phyloP scores from a whole-genome alignment of 2,797 vertebrate genomes.

The Margarornis squamiger region DNA sequence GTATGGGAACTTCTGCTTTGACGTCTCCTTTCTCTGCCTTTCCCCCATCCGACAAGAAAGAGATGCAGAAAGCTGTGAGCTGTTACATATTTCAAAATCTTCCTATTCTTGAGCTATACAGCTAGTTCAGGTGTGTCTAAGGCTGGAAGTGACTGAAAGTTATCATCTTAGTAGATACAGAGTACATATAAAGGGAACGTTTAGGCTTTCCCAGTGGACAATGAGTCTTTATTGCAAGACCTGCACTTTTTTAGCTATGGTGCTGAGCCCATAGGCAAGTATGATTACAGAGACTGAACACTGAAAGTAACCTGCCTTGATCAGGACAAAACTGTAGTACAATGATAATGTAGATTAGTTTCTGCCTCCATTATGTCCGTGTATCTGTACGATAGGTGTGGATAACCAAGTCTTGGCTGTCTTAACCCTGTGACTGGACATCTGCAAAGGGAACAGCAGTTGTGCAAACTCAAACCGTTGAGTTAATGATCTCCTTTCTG shows the following conservation, averaged over 20 bases:
- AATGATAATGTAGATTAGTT: neutral
- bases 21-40: neutral
- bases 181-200: neutral
- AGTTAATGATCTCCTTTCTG: neutral
- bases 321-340: neutral
- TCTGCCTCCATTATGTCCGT: neutral
- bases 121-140: neutral
- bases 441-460: neutral
- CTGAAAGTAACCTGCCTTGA: neutral
- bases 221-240: neutral
- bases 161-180: neutral
- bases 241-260: neutral
- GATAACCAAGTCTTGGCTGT: neutral
- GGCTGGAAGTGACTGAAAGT: neutral
- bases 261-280: neutral
- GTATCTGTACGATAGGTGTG: neutral
- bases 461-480: neutral
- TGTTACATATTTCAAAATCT: neutral
- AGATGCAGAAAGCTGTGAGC: neutral
- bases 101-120: neutral
- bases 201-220: neutral
- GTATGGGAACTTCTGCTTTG: neutral
- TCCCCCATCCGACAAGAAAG: neutral
- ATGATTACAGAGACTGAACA: neutral
- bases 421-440: neutral